Conservation (phyloP, 2,888 invertebrate species). For the Meiosimyza decipiens region DNA sequence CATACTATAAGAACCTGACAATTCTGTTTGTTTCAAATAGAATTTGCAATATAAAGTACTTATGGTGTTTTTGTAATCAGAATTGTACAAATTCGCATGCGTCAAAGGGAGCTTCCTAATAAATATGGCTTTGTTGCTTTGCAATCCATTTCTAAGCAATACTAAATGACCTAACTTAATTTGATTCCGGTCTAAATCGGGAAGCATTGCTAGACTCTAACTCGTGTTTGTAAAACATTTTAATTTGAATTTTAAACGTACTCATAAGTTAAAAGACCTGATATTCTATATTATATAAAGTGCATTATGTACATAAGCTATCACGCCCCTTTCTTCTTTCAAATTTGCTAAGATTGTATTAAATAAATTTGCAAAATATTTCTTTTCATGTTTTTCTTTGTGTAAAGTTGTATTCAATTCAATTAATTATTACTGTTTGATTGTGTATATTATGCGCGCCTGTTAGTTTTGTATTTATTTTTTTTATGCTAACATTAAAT, state of each 20-base stretch:
- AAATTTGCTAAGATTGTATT: background rate
- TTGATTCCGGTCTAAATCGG: background rate
- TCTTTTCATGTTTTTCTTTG: background rate
- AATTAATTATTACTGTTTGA: slow-evolving; percentile 25
- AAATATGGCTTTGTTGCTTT: too few species aligned
- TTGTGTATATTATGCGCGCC: slow-evolving; percentile 17
- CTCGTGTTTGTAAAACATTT: background rate
- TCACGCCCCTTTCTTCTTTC: background rate
- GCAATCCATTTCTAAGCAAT: too few species aligned
- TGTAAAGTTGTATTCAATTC: slow-evolving; percentile 18
- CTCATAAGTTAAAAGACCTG: slow-evolving; percentile 10
- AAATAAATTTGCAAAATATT: slow-evolving; percentile 11
- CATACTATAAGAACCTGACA: too few species aligned
- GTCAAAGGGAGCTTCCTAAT: too few species aligned
- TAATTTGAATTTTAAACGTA: background rate
- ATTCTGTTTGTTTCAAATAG: too few species aligned
- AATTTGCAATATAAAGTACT: too few species aligned
- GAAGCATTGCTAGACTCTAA: background rate
- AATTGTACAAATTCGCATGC: too few species aligned
- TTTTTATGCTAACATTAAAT: background rate
- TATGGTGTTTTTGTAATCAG: too few species aligned
- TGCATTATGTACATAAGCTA: background rate
- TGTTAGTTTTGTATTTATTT: slow-evolving; percentile 13
- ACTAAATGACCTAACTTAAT: background rate
- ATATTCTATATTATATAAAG: background rate